These are phyloP conservation scores for Semicossyphus pulcher DNA, from an alignment of 2,113 vertebrate species.

Conservation along the genomic window DNA sequence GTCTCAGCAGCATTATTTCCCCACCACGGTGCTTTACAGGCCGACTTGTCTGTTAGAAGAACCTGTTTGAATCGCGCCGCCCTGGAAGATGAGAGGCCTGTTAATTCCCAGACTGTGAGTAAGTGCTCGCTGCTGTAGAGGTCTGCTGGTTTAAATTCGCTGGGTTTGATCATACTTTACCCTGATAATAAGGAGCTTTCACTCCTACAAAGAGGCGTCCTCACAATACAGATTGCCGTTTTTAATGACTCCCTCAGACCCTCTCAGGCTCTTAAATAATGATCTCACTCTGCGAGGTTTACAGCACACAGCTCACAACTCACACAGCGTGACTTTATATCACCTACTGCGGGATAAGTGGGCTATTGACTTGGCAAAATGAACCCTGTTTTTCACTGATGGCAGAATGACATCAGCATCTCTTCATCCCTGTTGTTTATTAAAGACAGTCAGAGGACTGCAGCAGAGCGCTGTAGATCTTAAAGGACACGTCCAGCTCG, in stretches of 20 bases:
- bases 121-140: background rate
- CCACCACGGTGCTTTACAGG: background rate
- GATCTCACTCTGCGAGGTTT: slow-evolving; percentile 48
- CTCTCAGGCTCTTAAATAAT: slow-evolving; percentile 53
- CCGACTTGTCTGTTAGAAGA: slow-evolving; percentile 29
- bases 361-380: slow-evolving; percentile 36
- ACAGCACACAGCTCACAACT: slow-evolving; percentile 45
- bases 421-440: background rate
- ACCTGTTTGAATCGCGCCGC: slow-evolving; percentile 21
- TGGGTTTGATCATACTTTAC: slow-evolving; percentile 38
- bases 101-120: slow-evolving; percentile 51
- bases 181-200: slow-evolving; percentile 39
- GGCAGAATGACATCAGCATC: slow-evolving; percentile 10
- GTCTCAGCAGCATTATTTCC: slow-evolving; percentile 39
- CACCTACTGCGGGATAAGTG: slow-evolving; percentile 51
- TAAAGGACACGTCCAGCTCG: background rate
- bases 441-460: background rate
- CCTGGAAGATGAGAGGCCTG: slow-evolving; percentile 14
- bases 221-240: slow-evolving; percentile 46
- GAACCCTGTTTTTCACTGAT: slow-evolving; percentile 26
- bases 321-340: slow-evolving; percentile 47
- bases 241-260: slow-evolving; percentile 57
- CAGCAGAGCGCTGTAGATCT: background rate
- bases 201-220: slow-evolving; percentile 38
- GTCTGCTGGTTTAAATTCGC: slow-evolving; percentile 20